phyloP scores from a whole-genome alignment of 2,113 vertebrate species.

The Coracopsis vasa region DNA sequence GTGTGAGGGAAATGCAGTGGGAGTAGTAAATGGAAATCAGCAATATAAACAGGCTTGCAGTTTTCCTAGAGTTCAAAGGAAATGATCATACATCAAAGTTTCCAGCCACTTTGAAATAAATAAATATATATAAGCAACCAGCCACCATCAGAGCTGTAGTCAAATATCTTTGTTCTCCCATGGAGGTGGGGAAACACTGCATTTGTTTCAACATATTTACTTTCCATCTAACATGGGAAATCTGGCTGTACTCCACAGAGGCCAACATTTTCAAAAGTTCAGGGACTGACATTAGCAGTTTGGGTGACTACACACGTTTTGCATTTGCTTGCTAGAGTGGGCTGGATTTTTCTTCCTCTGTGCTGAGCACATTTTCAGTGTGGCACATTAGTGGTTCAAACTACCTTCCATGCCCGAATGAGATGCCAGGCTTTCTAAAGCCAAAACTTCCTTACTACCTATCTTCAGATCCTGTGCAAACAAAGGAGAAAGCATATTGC shows the following conservation, averaged over 20 bases:
- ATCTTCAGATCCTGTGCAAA: neutral
- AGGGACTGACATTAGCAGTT: neutral
- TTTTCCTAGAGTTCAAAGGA: conserved; percentile 16
- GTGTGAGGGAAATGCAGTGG: neutral
- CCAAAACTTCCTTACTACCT: accelerated
- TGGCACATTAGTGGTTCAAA: accelerated
- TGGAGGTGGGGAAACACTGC: neutral
- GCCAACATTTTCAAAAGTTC: neutral
- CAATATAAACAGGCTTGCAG: neutral
- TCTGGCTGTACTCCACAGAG: neutral
- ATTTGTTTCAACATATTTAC: conserved; percentile 12
- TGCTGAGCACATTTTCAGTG: neutral
- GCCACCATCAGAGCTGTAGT: conserved; percentile 2
- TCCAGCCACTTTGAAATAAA: neutral
- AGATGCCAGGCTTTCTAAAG: neutral
- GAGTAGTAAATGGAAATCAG: conserved; percentile 1
- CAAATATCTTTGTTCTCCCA: neutral
- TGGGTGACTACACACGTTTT: neutral
- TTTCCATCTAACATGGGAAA: neutral
- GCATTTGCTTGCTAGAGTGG: neutral
- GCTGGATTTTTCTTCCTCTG: neutral
- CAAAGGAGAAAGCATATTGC: neutral
- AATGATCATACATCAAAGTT: conserved; percentile 10
- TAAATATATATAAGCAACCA: neutral
- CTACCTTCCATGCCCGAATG: neutral